Percentiles rank a stretch among this genome's conserved stretches.
phyloP scores from a whole-genome alignment of 2,888 invertebrate genomes.

The Teinopalpus imperialis region DNA sequence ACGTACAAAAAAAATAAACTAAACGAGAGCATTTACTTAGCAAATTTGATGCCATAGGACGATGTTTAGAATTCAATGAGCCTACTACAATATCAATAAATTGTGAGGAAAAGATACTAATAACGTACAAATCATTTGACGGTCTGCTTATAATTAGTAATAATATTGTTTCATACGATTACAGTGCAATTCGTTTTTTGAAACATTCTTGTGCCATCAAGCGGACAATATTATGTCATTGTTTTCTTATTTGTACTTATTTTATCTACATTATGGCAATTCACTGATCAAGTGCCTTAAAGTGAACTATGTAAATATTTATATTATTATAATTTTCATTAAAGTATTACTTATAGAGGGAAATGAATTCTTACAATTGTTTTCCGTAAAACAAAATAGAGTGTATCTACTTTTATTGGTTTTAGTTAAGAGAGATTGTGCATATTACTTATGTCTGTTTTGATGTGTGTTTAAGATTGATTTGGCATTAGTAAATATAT shows the following conservation, averaged over 20 bases:
- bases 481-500: conserved; percentile 80
- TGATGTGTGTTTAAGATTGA: conserved; percentile 81
- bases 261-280: conserved; percentile 57
- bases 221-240: conserved; percentile 64
- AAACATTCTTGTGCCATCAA: conserved; percentile 75
- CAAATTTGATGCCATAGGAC: conserved; percentile 47
- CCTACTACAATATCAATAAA: conserved; percentile 36
- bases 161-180: conserved; percentile 57
- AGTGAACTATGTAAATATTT: conserved; percentile 73
- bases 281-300: conserved; percentile 72
- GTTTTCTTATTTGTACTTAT: conserved; percentile 75
- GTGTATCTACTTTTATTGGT: conserved; percentile 61
- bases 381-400: conserved; percentile 75
- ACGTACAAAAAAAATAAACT: conserved; percentile 41
- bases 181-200: conserved; percentile 53
- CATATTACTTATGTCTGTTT: conserved; percentile 78
- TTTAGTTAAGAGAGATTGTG: conserved; percentile 79
- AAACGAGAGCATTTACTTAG: conserved; percentile 52
- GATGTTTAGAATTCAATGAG: conserved; percentile 29
- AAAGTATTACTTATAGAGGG: conserved; percentile 65
- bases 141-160: conserved; percentile 68
- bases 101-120: conserved; percentile 61
- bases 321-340: conserved; percentile 55
- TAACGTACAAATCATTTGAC: conserved; percentile 68
- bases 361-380: conserved; percentile 70